Evolutionary conservation across 2,797 vertebrate genomes (phyloP).

Genomic region (Pantherophis vulpinus): DNA sequence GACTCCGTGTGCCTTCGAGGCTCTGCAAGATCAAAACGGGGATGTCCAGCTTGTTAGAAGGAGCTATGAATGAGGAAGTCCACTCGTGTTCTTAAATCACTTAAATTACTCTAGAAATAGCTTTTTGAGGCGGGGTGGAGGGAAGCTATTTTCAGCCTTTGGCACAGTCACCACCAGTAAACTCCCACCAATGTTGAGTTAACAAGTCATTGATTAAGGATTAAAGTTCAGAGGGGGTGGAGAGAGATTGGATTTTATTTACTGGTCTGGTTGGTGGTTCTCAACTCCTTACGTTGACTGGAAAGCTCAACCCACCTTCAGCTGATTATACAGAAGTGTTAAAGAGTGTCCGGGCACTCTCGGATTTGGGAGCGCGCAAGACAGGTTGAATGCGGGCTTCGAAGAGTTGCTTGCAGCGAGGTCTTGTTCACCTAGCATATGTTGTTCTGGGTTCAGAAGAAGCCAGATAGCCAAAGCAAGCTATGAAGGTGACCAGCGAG

Average conservation of each 20-base stretch:
- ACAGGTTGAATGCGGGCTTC: background rate
- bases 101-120: background rate
- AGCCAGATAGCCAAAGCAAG: background rate
- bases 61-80: background rate
- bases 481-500: background rate
- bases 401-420: background rate
- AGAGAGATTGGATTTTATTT: background rate
- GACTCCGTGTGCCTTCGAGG: background rate
- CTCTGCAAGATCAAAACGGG: background rate
- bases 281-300: background rate
- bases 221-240: constrained; percentile 28
- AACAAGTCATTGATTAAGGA: constrained; percentile 23
- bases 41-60: background rate
- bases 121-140: background rate
- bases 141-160: background rate
- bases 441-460: background rate
- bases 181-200: background rate
- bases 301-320: background rate
- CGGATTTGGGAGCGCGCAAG: background rate
- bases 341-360: background rate
- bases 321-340: background rate
- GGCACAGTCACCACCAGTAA: background rate
- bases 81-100: background rate
- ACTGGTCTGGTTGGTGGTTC: background rate
- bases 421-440: background rate